These are phyloP conservation scores for Nixonia krombeini DNA, from an alignment of 1,140 invertebrate species.

Conservation along the genomic window DNA sequence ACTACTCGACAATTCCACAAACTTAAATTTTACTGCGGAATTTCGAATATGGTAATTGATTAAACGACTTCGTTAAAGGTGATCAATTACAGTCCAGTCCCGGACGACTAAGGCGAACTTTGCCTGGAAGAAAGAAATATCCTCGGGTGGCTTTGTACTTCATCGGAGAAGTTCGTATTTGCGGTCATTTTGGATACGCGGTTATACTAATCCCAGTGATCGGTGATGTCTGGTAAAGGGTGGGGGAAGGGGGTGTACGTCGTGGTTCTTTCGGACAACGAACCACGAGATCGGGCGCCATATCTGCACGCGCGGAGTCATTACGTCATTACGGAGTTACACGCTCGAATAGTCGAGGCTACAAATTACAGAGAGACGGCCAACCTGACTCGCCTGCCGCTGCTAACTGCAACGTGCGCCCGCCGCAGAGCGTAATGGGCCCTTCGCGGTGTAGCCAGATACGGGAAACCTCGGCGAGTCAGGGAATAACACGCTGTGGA, in stretches of 20 bases:
- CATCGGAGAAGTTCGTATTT: too few species aligned
- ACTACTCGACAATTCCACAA: too few species aligned
- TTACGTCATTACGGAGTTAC: constrained; percentile 56
- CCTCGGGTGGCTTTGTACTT: too few species aligned
- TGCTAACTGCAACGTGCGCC: constrained; percentile 5
- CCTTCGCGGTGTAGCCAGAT: background rate
- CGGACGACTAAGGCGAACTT: too few species aligned
- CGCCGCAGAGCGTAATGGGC: background rate
- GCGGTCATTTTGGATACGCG: too few species aligned
- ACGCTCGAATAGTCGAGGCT: constrained; percentile 53
- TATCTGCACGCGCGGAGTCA: constrained; percentile 31
- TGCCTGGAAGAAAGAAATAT: too few species aligned
- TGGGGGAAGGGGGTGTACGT: too few species aligned
- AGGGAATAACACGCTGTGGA: background rate
- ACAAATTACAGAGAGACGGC: constrained; percentile 50
- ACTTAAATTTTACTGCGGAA: too few species aligned
- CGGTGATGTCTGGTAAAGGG: background rate
- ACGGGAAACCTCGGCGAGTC: background rate
- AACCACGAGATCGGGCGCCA: background rate
- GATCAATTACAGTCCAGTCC: too few species aligned
- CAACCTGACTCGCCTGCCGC: constrained; percentile 31
- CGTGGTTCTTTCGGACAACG: background rate
- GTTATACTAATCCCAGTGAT: background rate
- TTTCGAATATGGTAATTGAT: too few species aligned
- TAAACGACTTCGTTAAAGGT: too few species aligned